These are phyloP conservation scores for Bradypodion ventrale DNA, from an alignment of 2,797 vertebrate genomes.

Conservation along the genomic window DNA sequence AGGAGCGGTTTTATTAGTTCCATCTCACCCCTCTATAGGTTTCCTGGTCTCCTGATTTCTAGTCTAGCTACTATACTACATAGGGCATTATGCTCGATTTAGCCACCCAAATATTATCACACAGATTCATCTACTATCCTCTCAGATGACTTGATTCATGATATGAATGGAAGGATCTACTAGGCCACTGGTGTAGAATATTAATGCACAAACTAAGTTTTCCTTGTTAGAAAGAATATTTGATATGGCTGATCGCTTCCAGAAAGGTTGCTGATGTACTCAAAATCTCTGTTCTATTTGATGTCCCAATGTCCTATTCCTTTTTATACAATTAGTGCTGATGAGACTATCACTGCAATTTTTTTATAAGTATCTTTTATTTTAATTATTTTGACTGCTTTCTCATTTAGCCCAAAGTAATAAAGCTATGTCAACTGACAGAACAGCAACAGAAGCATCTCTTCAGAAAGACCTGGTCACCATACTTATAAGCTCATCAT, in stretches of 20 bases:
- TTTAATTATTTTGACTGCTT: not conserved
- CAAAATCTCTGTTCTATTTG: not conserved
- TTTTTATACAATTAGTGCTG: not conserved
- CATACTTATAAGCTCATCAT: not conserved
- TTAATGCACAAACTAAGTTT: not conserved
- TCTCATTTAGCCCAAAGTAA: not conserved
- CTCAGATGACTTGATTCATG: not conserved
- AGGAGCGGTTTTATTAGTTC: too few species aligned
- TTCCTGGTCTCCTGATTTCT: too few species aligned
- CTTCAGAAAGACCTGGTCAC: not conserved
- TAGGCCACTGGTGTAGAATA: not conserved
- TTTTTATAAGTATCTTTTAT: not conserved
- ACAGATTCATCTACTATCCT: not conserved
- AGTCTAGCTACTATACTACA: too few species aligned
- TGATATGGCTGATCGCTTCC: not conserved
- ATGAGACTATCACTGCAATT: not conserved
- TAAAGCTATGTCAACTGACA: not conserved
- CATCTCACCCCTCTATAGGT: too few species aligned
- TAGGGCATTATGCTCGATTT: too few species aligned
- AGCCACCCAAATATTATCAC: not conserved
- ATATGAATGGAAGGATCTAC: not conserved
- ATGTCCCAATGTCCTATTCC: not conserved
- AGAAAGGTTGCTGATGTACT: not conserved
- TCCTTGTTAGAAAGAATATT: not conserved
- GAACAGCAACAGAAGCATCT: not conserved